These are phyloP conservation scores for Pionites leucogaster DNA, from an alignment of 2,113 vertebrate genomes.

Conservation along the genomic window DNA sequence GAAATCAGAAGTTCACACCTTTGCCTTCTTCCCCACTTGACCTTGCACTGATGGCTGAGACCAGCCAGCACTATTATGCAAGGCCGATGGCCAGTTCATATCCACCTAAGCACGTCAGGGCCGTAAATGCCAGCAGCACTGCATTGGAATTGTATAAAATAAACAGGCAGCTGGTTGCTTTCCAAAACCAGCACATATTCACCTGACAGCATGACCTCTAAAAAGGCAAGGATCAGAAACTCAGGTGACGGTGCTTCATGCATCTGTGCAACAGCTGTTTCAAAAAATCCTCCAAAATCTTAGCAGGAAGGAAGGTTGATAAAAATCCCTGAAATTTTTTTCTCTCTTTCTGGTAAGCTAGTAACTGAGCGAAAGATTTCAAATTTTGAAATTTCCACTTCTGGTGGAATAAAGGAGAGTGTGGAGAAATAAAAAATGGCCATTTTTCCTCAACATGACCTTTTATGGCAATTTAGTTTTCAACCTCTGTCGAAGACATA, in stretches of 20 bases:
- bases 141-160: background rate
- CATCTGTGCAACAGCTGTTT: background rate
- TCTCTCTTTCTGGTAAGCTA: background rate
- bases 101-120: background rate
- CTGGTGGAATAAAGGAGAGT: background rate
- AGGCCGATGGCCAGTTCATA: background rate
- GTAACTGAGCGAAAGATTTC: background rate
- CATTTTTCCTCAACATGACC: background rate
- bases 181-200: background rate
- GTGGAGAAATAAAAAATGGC: background rate
- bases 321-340: background rate
- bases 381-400: background rate
- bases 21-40: background rate
- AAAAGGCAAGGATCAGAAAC: background rate
- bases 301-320: background rate
- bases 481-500: background rate
- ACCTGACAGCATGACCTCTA: background rate
- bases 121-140: background rate
- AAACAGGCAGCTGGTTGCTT: background rate
- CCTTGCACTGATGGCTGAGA: background rate
- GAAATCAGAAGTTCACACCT: too few relatives aligned
- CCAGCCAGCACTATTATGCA: background rate
- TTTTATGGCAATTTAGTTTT: slow-evolving; percentile 15
- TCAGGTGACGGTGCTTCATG: background rate
- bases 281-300: background rate